Percentiles rank a stretch among this genome's conserved stretches.
phyloP scores from a whole-genome alignment of 2,797 vertebrate genomes.

The Gallirallus australis region DNA sequence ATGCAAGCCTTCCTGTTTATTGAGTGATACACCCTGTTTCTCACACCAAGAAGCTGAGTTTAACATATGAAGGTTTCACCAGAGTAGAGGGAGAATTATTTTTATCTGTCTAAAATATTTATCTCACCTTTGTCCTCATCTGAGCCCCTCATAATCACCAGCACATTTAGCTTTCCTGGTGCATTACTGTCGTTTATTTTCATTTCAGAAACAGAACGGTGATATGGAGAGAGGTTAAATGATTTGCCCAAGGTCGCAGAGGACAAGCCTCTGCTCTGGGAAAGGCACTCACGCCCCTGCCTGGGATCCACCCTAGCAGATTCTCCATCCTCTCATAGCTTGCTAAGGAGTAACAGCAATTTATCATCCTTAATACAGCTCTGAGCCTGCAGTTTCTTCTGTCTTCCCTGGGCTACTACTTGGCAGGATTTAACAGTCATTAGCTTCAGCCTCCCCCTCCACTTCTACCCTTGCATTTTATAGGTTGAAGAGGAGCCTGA shows the following conservation, averaged over 20 bases:
- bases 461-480: background rate
- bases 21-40: background rate
- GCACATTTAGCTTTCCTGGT: constrained; percentile 6
- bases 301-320: background rate
- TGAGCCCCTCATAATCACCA: background rate
- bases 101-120: constrained; percentile 26
- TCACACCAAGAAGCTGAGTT: background rate
- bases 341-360: background rate
- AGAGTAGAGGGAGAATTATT: constrained; percentile 15
- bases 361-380: background rate
- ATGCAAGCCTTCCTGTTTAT: background rate
- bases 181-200: constrained; percentile 24
- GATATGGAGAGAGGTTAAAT: background rate
- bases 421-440: background rate
- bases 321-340: background rate
- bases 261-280: background rate
- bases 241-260: constrained; percentile 18
- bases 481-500: background rate
- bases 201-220: constrained; percentile 17
- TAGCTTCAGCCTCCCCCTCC: background rate
- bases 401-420: background rate
- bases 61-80: background rate
- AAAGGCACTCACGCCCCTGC: background rate
- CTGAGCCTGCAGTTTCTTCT: background rate
- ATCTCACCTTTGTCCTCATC: constrained; percentile 18